Evolutionary conservation across 2,888 invertebrate genomes (phyloP), one percentile per base, ranked within the genome.

Genomic region (Phymatocera aterrima): DNA sequence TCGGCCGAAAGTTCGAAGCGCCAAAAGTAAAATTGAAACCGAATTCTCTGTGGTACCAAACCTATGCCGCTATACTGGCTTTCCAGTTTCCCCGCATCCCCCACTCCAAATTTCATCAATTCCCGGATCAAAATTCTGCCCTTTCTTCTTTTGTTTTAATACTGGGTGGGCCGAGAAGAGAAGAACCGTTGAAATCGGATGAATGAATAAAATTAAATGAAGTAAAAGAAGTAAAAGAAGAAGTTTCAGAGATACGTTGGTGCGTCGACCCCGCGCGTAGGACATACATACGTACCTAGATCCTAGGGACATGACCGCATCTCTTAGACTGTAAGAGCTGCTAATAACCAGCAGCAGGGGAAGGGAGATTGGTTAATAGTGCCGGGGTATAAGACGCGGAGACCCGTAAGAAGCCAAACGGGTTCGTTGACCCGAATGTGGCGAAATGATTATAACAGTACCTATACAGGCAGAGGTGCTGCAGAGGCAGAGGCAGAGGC

Each of bases 381-480:
- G 48, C 18, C 48, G 15, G 43, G n/a, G 34, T 34, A 61, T 31
- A 34, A 31, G 34, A 37, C 34, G 24, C 24, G 21, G 15, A 68
- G 68, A 68, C 24, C 24, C 24, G 46, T 43, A 51, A 75, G 75
- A 60, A 75, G 78, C 68, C 68, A 61, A 72, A 78, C 70, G 78
- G 40, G 78, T 78, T 78, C 74, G 60, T 74, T 78, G 78, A 78
- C 78, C 78, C 78, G 78, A 54, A 72, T 78, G 78, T 78, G 78
- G 70, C 78, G 78, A 78, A 78, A 78, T 78, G 72, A 78, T 78
- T 78, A 78, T 78, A 78, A 78, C 78, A 78, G 78, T 78, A 78
- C 72, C 60, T 70, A 60, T 78, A 78, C 60, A 65, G 61, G 65
- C 64, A 51, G 31, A 34, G 65, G n/a, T 10, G n/a, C 10, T 10